Evolutionary conservation across 92 coral and sea anemone genomes (phyloP).

Genomic region (Actinostola sp.): DNA sequence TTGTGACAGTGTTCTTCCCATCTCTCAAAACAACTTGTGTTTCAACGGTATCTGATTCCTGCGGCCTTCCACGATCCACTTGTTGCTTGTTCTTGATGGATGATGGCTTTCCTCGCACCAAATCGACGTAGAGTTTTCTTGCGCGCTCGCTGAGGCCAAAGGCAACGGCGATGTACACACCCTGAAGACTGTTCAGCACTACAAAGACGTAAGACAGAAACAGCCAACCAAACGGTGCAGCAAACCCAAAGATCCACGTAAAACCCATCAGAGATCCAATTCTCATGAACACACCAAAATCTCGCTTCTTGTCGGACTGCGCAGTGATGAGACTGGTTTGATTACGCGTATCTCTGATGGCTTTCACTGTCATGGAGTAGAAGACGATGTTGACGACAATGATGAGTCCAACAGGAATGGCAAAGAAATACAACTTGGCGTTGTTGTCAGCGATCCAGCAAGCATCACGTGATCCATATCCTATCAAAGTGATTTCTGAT

Average conservation of each 20-base stretch:
- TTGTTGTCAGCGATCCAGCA: constrained; percentile 48
- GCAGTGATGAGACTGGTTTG: constrained; percentile 7
- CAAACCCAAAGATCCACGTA: constrained; percentile 65
- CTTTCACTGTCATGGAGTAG: constrained; percentile 42
- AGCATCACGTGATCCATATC: constrained; percentile 19
- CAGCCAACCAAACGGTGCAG: constrained; percentile 25
- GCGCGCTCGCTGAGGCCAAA: constrained; percentile 29
- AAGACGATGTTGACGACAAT: constrained; percentile 35
- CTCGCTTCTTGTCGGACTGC: not conserved
- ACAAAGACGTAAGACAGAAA: constrained; percentile 13
- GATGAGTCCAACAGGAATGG: constrained; percentile 27
- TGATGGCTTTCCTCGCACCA: too few relatives aligned
- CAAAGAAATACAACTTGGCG: constrained; percentile 49
- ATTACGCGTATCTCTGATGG: constrained; percentile 25
- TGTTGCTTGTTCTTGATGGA: too few relatives aligned
- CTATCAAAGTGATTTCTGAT: constrained; percentile 28
- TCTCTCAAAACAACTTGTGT: too few relatives aligned
- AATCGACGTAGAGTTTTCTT: constrained; percentile 4
- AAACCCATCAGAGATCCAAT: constrained; percentile 62
- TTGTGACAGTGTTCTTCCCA: too few relatives aligned
- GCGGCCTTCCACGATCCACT: too few relatives aligned
- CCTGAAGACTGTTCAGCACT: constrained; percentile 21
- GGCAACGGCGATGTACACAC: constrained; percentile 36
- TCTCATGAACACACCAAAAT: constrained; percentile 30
- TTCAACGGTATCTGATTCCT: too few relatives aligned